These are phyloP conservation scores for Cheilosia grossa DNA, from an alignment of 2,888 invertebrate species.

Conservation along the genomic window DNA sequence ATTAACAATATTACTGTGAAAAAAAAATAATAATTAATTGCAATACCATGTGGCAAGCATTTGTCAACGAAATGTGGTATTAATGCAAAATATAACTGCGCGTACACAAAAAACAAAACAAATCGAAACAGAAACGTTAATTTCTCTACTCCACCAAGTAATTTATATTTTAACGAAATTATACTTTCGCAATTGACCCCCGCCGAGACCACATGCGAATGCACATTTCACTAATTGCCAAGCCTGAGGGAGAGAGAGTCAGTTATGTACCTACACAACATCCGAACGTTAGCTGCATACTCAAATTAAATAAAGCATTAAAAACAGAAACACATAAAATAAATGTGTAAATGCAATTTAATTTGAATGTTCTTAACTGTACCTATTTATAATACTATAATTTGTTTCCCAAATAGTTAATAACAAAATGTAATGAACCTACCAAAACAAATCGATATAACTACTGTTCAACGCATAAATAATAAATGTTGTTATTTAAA, in stretches of 20 bases:
- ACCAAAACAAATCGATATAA: conserved; percentile 11
- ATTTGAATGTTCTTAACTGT: conserved; percentile 20
- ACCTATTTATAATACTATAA: no score
- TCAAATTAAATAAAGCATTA: conserved; percentile 25
- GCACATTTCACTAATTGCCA: conserved; percentile 41
- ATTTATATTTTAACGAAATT: conserved; percentile 27
- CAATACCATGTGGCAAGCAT: conserved; percentile 6
- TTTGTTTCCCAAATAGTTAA: conserved; percentile 13
- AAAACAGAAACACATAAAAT: not conserved
- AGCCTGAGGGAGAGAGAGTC: conserved; percentile 1
- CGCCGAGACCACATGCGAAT: conserved; percentile 34
- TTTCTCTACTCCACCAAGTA: conserved; percentile 18
- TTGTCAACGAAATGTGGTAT: conserved; percentile 18
- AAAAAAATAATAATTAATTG: conserved; percentile 15
- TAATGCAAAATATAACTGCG: not conserved
- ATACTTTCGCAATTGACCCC: conserved; percentile 30
- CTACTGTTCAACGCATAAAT: conserved; percentile 17
- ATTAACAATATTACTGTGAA: conserved; percentile 7
- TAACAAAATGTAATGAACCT: conserved; percentile 14
- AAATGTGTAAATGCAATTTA: not conserved
- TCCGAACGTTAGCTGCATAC: conserved; percentile 24
- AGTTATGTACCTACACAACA: not conserved
- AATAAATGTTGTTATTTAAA: conserved; percentile 40
- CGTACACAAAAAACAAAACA: conserved; percentile 9
- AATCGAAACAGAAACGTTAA: not conserved